These are phyloP conservation scores for Elaeidobius kamerunicus DNA, from an alignment of 2,888 invertebrate genomes.

Conservation along the genomic window DNA sequence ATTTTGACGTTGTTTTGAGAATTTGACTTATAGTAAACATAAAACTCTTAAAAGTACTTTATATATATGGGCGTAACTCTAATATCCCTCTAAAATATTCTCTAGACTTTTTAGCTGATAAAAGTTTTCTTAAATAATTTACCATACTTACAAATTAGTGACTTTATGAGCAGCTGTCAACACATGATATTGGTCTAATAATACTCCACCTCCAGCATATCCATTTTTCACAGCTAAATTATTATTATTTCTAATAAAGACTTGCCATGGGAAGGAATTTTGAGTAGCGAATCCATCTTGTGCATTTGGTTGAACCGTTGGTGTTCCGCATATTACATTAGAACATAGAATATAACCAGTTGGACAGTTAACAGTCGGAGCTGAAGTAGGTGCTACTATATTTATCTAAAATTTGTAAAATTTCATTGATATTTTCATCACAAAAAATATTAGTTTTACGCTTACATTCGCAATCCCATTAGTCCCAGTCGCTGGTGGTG, in stretches of 20 bases:
- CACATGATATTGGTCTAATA: slow-evolving; percentile 29
- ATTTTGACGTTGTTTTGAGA: no score
- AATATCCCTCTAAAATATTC: no score
- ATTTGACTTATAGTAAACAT: no score
- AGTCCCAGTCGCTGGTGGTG: slow-evolving; percentile 1
- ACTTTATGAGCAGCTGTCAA: slow-evolving; percentile 31
- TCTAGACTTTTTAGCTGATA: no score
- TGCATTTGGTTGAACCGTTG: slow-evolving; percentile 18
- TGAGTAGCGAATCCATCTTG: slow-evolving; percentile 59
- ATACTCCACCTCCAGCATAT: slow-evolving; percentile 57
- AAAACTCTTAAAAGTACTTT: no score
- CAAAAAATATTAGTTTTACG: no score
- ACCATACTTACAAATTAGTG: slow-evolving; percentile 49
- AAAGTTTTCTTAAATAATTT: no score
- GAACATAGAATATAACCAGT: slow-evolving; percentile 29
- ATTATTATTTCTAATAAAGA: slow-evolving; percentile 43
- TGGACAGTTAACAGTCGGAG: slow-evolving; percentile 22
- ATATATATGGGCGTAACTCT: no score
- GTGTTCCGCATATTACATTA: slow-evolving; percentile 32
- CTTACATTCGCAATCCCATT: neutral
- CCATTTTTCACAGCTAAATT: slow-evolving; percentile 32
- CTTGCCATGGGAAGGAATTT: slow-evolving; percentile 73
- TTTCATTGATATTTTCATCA: no score
- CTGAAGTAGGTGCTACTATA: neutral
- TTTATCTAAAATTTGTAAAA: no score